Evolutionary conservation across 2,888 invertebrate genomes (phyloP), one percentile per base, ranked within the genome.

Genomic region (Linnaemya vulpina): DNA sequence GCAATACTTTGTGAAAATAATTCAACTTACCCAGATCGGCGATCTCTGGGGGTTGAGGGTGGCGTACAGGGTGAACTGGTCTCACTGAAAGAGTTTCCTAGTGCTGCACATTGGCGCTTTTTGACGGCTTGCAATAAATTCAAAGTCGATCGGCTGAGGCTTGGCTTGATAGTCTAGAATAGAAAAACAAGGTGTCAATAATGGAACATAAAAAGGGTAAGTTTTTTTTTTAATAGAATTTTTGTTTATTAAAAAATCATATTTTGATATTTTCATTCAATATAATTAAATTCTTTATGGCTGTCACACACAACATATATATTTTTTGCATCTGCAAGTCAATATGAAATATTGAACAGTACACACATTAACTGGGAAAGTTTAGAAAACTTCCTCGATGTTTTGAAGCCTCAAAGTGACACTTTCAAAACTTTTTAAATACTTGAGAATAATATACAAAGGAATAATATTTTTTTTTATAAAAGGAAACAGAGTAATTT

Each of bases 31-130:
- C 92, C 92, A 84, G 90, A 90, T 86, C 92, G 90, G 87, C 91
- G 89, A 88, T 92, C 92, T 74, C 91, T 90, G 86, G 93, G 92
- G 86, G 93, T 93, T 81, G 92, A 92, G 77, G 93, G 93, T 78
- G 93, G 93, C 86, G 93, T 92, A 84, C 92, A 92, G 46, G 93
- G 93, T 17, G 92, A 92, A 85, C 92, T 92, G n/a, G 91, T 90
- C 87, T 92, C 92, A 84, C 92, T 92, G 85, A 92, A 90, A 35
- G 92, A 92, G 86, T 89, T 90, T 82, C 92, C 92, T 87, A 93
- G 87, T 9, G 92, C 91, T 86, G 91, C 91, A 87, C 91, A 92
- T 88, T 93, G 92, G 49, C 92, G 91, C 87, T 92, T 92, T 88
- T 92, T 92, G 3, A 93, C 92, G 38, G 92, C 92, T 84, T 92